Evolutionary conservation across 2,797 vertebrate genomes (phyloP).

Genomic region (Hippoglossus hippoglossus): DNA sequence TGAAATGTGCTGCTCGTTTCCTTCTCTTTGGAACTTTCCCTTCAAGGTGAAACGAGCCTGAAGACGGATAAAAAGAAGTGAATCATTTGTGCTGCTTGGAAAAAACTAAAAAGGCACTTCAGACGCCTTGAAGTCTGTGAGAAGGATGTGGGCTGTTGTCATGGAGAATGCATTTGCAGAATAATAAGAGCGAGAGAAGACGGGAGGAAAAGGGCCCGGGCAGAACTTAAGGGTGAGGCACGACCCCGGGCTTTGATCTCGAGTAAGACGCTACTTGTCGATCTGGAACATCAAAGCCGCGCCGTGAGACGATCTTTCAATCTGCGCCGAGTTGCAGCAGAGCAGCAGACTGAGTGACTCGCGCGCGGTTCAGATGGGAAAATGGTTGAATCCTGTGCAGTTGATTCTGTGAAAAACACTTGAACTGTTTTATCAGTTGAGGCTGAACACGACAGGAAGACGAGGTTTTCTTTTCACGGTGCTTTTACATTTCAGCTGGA

Average conservation of each 20-base stretch:
- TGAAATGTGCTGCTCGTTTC: no score
- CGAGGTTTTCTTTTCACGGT: no score
- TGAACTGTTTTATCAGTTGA: no score
- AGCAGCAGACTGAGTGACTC: no score
- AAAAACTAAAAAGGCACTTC: not conserved
- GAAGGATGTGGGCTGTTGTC: constrained; percentile 22
- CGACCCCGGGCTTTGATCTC: constrained; percentile 47
- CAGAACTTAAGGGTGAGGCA: constrained; percentile 7
- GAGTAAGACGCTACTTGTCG: constrained; percentile 18
- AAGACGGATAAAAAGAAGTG: not conserved
- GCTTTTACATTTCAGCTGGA: no score
- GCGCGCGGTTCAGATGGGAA: no score
- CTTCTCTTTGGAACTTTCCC: not conserved
- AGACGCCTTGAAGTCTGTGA: constrained; percentile 33
- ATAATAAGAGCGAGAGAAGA: constrained; percentile 20
- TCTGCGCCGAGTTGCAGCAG: not conserved
- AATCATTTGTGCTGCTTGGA: constrained; percentile 7
- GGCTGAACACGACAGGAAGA: no score
- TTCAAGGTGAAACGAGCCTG: constrained; percentile 11
- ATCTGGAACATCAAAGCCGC: constrained; percentile 48
- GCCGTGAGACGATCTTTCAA: constrained; percentile 38
- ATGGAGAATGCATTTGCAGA: constrained; percentile 9
- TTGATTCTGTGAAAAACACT: no score
- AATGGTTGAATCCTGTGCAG: no score
- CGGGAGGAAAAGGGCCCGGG: not conserved